Percentiles rank a stretch among this genome's conserved stretches.
Evolutionary conservation across 2,888 invertebrate species (phyloP).

Genomic region (Macrophya alboannulata): DNA sequence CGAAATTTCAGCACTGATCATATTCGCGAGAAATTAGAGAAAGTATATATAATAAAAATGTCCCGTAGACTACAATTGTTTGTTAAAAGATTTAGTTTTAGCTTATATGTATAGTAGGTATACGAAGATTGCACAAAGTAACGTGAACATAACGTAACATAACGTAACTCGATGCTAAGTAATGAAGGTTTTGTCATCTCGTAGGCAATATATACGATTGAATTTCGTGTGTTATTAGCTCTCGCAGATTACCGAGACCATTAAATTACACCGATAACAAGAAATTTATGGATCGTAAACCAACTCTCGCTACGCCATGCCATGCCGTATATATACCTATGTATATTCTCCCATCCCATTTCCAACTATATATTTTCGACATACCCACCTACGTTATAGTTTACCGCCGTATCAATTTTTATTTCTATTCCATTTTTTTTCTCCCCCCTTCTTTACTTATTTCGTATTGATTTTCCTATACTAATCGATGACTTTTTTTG

Average conservation of each 20-base stretch:
- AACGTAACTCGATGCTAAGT: constrained; percentile 14
- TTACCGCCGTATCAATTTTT: not conserved
- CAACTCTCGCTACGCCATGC: constrained; percentile 26
- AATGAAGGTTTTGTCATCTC: constrained; percentile 58
- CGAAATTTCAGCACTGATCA: not conserved
- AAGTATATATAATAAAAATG: too few relatives aligned
- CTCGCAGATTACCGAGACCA: constrained; percentile 63
- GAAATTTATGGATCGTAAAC: constrained; percentile 64
- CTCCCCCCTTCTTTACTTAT: not conserved
- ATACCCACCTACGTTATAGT: not conserved
- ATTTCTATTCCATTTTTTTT: not conserved
- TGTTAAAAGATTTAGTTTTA: not conserved
- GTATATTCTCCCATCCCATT: not conserved
- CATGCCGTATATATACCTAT: not conserved
- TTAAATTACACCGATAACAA: constrained; percentile 65
- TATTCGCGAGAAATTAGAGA: not conserved
- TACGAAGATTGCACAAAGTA: not conserved
- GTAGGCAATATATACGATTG: constrained; percentile 47
- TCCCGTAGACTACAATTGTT: not conserved
- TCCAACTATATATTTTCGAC: constrained; percentile 13
- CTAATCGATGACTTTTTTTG: not conserved
- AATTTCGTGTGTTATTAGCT: constrained; percentile 56
- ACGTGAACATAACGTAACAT: not conserved
- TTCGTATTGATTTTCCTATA: constrained; percentile 35
- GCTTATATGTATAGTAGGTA: not conserved